A percentile compares a stretch with the other conserved stretches of the same genome.
Evolutionary conservation across 2,888 invertebrate genomes (phyloP).

Genomic region (Cotesia congregata): DNA sequence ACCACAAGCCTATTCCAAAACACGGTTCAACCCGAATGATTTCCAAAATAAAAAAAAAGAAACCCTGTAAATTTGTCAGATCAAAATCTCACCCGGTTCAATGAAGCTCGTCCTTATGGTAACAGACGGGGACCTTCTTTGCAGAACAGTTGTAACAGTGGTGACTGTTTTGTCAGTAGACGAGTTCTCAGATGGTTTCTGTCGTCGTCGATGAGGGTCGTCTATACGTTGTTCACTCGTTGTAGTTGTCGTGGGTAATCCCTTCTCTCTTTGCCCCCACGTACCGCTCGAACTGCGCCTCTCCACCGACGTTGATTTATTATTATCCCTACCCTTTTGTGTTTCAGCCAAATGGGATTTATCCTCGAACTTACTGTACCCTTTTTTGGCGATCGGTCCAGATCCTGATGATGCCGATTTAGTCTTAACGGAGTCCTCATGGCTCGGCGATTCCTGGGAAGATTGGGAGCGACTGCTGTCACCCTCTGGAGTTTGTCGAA

Average conservation of each 20-base stretch:
- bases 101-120: slow-evolving; percentile 57
- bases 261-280: slow-evolving; percentile 52
- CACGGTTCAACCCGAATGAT: not conserved
- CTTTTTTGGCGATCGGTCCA: slow-evolving; percentile 16
- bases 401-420: slow-evolving; percentile 42
- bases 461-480: slow-evolving; percentile 65
- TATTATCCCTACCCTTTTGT: slow-evolving; percentile 32
- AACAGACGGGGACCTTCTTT: slow-evolving; percentile 61
- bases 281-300: slow-evolving; percentile 41
- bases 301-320: slow-evolving; percentile 31
- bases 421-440: slow-evolving; percentile 54
- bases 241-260: slow-evolving; percentile 41
- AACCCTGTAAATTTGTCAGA: not conserved
- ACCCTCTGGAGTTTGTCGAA: slow-evolving; percentile 62
- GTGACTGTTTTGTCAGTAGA: slow-evolving; percentile 50
- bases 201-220: slow-evolving; percentile 41
- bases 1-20: not conserved
- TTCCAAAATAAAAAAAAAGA: not conserved
- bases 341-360: slow-evolving; percentile 7
- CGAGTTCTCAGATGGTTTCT: slow-evolving; percentile 46
- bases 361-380: slow-evolving; percentile 24
- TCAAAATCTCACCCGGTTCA: not conserved
- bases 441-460: slow-evolving; percentile 62
- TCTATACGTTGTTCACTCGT: slow-evolving; percentile 44
- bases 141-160: slow-evolving; percentile 59